Base-by-base conservation (phyloP, 2,797 vertebrate genomes). In the Acanthurus lineatus region DNA sequence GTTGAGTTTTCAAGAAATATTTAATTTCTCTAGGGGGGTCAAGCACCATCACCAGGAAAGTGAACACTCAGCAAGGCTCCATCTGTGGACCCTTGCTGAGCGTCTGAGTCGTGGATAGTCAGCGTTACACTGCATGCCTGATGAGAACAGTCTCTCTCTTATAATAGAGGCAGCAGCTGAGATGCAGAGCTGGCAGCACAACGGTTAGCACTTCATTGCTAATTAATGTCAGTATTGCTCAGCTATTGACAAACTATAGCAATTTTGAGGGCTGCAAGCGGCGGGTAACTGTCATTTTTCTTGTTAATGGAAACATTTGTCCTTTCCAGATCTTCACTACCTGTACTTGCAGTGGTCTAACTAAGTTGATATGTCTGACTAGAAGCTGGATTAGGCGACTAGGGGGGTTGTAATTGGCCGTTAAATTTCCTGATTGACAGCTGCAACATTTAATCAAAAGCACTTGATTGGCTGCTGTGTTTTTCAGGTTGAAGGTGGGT, bases 151-250 rank as follows among this genome's bases (percentile, higher is more conserved):
- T 14, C 25, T 57, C 59, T 25, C 16, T 52, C 11, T 12, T 53
- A 45, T 54, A 56, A 51, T 52, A 65, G 35, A 17, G 53, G 54
- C 63, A 82, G 35, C 78, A 54, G 60, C 72, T 35, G 22, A 75
- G 51, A 45, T 77, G 69, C 71, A 53, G 57, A 76, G 65, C 75
- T 67, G 74, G 58, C 70, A 71, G 52, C 66, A 47, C 53, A 48
- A 65, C 75, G 35, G 38, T 87, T 88, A 79, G 63, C 65, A 12
- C 65, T 32, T 70, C 49, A 72, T 85, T 3, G 57, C 79, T 88
- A 77, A 90, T 89, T 85, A 89, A 88, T 83, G 83, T 76, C 83
- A 69, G 51, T 73, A 49, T 71, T 69, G 69, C 76, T 81, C 53
- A 10, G 22, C 65, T 69, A 57, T 64, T 58, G 45, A 79, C 60